Percentiles rank a stretch among this genome's conserved stretches.
These are phyloP conservation scores for Syngnathus rostellatus DNA, from an alignment of 2,797 vertebrate genomes.

Conservation along the genomic window DNA sequence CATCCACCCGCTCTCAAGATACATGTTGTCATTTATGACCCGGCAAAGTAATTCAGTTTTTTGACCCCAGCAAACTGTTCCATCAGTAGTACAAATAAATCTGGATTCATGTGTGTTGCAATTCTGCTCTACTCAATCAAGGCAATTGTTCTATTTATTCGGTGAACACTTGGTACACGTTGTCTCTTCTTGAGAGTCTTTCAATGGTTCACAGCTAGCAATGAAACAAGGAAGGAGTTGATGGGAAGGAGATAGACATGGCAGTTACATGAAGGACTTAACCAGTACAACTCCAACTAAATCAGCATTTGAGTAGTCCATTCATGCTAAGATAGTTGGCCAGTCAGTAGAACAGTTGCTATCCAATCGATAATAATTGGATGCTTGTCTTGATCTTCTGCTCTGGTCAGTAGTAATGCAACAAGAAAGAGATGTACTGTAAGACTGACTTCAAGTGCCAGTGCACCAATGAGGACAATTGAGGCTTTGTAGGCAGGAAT, in stretches of 20 bases:
- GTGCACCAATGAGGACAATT: background rate
- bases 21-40: conserved; percentile 27
- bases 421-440: background rate
- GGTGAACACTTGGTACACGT: background rate
- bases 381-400: background rate
- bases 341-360: background rate
- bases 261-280: conserved; percentile 4
- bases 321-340: background rate
- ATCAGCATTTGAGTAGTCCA: conserved; percentile 2
- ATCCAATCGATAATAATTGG: conserved; percentile 6
- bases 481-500: background rate
- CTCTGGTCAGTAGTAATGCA: background rate
- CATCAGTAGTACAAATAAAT: conserved; percentile 26
- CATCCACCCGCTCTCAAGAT: conserved; percentile 31
- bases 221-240: background rate
- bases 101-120: conserved; percentile 16
- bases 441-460: background rate
- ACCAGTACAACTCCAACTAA: background rate
- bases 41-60: conserved; percentile 29
- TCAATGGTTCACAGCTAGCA: background rate
- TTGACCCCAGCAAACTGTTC: conserved; percentile 5
- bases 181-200: no score
- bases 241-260: background rate
- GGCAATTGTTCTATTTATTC: conserved; percentile 5
- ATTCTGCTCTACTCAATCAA: conserved; percentile 22